phyloP scores from a whole-genome alignment of 2,888 invertebrate genomes.

The Melanargia galathea region DNA sequence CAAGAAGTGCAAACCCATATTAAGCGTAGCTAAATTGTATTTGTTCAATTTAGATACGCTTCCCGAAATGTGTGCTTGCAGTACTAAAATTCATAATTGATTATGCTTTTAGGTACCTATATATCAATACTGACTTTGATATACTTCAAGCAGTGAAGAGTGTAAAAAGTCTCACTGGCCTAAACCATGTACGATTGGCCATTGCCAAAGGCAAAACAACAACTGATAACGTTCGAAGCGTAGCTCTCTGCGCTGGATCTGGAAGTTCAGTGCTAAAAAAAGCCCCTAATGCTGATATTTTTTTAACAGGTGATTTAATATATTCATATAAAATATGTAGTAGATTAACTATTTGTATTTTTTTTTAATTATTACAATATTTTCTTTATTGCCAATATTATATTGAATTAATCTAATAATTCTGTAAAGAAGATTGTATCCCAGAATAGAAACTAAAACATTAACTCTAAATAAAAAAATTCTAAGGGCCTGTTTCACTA shows the following conservation, averaged over 20 bases:
- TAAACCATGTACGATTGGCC: constrained; percentile 88
- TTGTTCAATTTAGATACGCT: no score
- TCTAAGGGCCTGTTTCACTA: no score
- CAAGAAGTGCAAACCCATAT: no score
- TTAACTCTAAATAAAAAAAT: no score
- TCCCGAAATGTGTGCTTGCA: no score
- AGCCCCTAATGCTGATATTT: constrained; percentile 86
- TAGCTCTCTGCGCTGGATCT: constrained; percentile 95
- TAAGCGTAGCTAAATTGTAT: no score
- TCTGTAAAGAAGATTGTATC: no score
- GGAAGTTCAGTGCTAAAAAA: constrained; percentile 90
- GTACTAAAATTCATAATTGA: neutral
- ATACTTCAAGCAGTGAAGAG: constrained; percentile 84
- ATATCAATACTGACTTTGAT: constrained; percentile 54
- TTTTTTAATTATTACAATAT: no score
- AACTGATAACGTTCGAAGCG: constrained; percentile 77
- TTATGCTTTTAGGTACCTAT: constrained; percentile 55
- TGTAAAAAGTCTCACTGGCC: constrained; percentile 86
- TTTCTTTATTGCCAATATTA: no score
- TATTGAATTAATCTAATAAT: no score
- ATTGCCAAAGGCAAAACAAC: constrained; percentile 73
- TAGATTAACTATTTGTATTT: neutral
- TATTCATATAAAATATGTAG: neutral
- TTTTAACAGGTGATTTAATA: constrained; percentile 85
- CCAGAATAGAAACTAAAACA: no score